phyloP scores from a whole-genome alignment of 2,888 invertebrate species.

The Lepeophtheirus nordmannii region DNA sequence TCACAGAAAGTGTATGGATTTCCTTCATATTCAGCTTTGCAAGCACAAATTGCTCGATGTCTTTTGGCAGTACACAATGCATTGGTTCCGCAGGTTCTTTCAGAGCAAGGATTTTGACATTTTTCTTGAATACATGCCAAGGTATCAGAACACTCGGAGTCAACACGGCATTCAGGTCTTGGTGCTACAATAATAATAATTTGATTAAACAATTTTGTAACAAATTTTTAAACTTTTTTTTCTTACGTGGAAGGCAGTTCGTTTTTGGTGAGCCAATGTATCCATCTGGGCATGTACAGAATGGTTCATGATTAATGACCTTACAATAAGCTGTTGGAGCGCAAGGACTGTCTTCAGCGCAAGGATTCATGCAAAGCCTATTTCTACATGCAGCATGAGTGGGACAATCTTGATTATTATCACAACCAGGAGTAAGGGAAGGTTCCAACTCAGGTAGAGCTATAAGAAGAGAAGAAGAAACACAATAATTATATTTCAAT shows the following conservation, averaged over 20 bases:
- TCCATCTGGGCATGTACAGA: slow-evolving; percentile 54
- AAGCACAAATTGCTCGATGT: slow-evolving; percentile 5
- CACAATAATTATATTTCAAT: background rate
- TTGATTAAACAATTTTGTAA: background rate
- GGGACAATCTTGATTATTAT: slow-evolving; percentile 59
- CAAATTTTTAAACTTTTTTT: background rate
- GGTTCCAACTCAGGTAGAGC: background rate
- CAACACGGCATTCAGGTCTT: slow-evolving; percentile 29
- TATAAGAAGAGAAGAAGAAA: background rate
- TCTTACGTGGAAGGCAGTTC: slow-evolving; percentile 25
- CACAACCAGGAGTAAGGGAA: slow-evolving; percentile 47
- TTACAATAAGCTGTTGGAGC: slow-evolving; percentile 43
- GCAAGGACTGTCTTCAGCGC: slow-evolving; percentile 45
- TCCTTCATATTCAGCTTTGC: slow-evolving; percentile 16
- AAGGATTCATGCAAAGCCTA: slow-evolving; percentile 67
- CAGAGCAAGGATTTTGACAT: slow-evolving; percentile 37
- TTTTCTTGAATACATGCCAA: slow-evolving; percentile 31
- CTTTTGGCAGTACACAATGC: slow-evolving; percentile 43
- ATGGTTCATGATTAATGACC: slow-evolving; percentile 59
- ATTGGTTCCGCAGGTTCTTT: slow-evolving; percentile 48
- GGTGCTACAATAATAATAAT: slow-evolving; percentile 32
- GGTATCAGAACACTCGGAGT: slow-evolving; percentile 31
- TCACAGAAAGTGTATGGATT: slow-evolving; percentile 24
- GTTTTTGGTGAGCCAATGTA: slow-evolving; percentile 50
- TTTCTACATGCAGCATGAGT: slow-evolving; percentile 66